phyloP scores from a whole-genome alignment of 2,797 vertebrate genomes.

The Delichon dasypus region DNA sequence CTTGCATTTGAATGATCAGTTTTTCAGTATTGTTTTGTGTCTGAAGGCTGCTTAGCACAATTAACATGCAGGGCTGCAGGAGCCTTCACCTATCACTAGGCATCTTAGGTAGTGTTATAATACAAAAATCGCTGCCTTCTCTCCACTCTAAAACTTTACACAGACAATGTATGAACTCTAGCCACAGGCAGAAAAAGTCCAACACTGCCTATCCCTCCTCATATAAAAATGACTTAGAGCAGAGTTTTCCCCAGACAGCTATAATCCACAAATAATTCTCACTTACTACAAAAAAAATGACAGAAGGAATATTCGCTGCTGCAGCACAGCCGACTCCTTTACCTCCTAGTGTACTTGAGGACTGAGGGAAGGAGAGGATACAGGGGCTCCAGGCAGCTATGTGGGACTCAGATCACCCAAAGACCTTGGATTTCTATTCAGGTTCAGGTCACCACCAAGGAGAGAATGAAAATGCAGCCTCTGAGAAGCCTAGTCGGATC shows the following conservation, averaged over 20 bases:
- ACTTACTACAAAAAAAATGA: constrained; percentile 14
- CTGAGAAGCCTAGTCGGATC: background rate
- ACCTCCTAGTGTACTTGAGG: background rate
- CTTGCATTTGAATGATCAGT: background rate
- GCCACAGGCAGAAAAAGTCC: background rate
- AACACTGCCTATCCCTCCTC: background rate
- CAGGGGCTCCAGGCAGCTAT: accelerated
- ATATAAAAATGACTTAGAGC: constrained; percentile 33
- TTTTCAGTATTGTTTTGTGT: background rate
- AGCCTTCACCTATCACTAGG: background rate
- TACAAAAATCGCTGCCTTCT: constrained; percentile 4
- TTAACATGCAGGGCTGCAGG: background rate
- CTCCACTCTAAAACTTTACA: background rate
- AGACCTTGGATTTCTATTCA: background rate
- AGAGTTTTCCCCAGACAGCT: constrained; percentile 30
- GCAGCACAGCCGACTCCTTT: background rate
- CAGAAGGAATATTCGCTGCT: background rate
- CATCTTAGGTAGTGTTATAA: background rate
- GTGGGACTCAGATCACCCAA: background rate
- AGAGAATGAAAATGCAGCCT: background rate
- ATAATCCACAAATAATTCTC: constrained; percentile 36
- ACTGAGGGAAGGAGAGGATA: background rate
- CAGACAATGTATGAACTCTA: constrained; percentile 8
- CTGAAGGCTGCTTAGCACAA: background rate
- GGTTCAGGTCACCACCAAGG: background rate